Conservation (phyloP, 2,888 invertebrate species). For the Trissoscelio sp. region DNA sequence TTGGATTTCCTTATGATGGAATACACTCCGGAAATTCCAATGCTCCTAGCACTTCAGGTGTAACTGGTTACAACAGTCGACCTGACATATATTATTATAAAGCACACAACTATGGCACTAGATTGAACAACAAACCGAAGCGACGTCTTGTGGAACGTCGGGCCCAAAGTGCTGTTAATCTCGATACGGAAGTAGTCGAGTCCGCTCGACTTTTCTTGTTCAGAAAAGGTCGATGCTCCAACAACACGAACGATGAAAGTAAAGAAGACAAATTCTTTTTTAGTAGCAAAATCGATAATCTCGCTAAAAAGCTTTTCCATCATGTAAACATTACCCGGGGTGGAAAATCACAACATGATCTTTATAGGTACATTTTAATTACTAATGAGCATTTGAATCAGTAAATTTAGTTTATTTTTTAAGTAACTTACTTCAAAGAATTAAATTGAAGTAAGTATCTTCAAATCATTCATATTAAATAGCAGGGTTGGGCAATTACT, state of each 20-base stretch:
- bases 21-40: conserved; percentile 23
- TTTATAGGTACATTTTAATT: too few species aligned
- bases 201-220: conserved; percentile 77
- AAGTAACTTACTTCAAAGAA: too few species aligned
- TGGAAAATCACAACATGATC: conserved; percentile 76
- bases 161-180: conserved; percentile 81
- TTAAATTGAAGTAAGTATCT: too few species aligned
- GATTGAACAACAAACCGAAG: conserved; percentile 75
- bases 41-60: conserved; percentile 22
- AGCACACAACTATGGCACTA: conserved; percentile 10
- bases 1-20: conserved; percentile 23
- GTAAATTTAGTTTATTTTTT: too few species aligned
- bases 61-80: conserved; percentile 15
- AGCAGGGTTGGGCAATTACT: too few species aligned
- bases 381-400: too few species aligned
- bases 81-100: conserved; percentile 23
- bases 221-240: conserved; percentile 86
- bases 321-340: conserved; percentile 80
- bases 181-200: conserved; percentile 79
- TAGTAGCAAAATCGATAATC: conserved; percentile 89
- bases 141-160: conserved; percentile 78
- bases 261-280: conserved; percentile 86
- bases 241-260: conserved; percentile 86
- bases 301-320: conserved; percentile 89
- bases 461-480: too few species aligned